Conservation (phyloP, 2,797 vertebrate species). For the Pipistrellus nathusii region DNA sequence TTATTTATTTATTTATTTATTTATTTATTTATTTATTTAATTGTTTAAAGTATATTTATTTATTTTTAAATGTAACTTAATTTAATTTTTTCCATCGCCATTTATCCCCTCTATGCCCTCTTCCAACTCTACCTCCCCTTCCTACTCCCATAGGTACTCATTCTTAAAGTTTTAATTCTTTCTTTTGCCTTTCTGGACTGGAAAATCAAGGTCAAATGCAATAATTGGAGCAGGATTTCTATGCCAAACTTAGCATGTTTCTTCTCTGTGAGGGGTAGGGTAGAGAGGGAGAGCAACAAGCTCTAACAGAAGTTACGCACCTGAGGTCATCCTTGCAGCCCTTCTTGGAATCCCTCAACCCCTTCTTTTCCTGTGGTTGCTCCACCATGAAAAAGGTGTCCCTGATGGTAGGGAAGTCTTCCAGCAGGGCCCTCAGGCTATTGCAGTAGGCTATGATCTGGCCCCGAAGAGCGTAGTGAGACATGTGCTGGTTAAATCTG, state of each 20-base stretch:
- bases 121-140: too few species aligned
- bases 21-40: too few species aligned
- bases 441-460: conserved; percentile 87
- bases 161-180: conserved; percentile 8
- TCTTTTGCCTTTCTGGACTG: conserved; percentile 26
- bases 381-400: conserved; percentile 87
- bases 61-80: too few species aligned
- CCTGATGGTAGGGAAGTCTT: conserved; percentile 84
- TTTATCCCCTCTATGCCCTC: too few species aligned
- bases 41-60: too few species aligned
- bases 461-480: conserved; percentile 84
- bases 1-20: too few species aligned
- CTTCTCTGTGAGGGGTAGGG: not conserved
- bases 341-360: conserved; percentile 75
- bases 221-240: not conserved
- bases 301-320: conserved; percentile 71
- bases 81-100: too few species aligned
- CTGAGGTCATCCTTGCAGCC: conserved; percentile 83
- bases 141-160: too few species aligned
- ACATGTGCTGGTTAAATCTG: conserved; percentile 86
- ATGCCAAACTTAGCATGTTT: not conserved
- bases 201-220: conserved; percentile 21
- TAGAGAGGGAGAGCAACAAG: not conserved
- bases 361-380: conserved; percentile 75
- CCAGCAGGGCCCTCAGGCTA: conserved; percentile 86